Base-by-base conservation (phyloP, 2,888 invertebrate genomes). In the Callinectes sapidus region DNA sequence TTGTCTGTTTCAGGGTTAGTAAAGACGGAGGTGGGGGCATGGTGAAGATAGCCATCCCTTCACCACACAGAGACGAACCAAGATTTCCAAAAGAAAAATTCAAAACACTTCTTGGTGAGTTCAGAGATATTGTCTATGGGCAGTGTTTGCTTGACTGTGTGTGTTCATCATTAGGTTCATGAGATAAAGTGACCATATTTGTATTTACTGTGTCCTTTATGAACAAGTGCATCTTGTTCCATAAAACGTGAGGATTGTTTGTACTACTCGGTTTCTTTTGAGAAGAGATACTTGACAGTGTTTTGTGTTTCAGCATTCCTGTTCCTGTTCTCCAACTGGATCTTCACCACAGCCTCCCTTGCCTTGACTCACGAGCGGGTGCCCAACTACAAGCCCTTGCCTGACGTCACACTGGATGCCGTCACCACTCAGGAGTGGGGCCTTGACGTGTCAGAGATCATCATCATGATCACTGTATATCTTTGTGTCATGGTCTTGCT, bases 281-380 rank as follows among this genome's bases (percentile, higher is more conserved):
- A 89, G 18, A 88, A 87, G 32, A 32, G 23, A 39, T 39, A 48
- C 1, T 55, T n/a, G 88, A 32, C 16, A 42, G 90, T 39, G n/a
- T 93, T 92, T 93, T 95, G 89, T 96, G 96, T 85, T 96, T 97
- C 97, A 92, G 95, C 95, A 95, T 97, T 97, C 95, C 95, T 97
- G 94, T 96, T 97, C 95, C 96, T 97, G 61, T 93, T 90, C 55
- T 61, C 54, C 55, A 94, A 93, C 87, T 93, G 94, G 93, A 92
- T 94, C 35, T 85, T 94, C 54, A 94, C 94, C 35, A 94, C 93
- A 93, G 96, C 97, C 95, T 97, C 98, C 92, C 96, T 98, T 95
- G 97, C 98, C 95, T 96, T 98, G 95, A 97, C 98, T 94, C 98
- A 98, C 96, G 98, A 98, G 96, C 97, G 97, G 95, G 97, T 98